phyloP scores from a whole-genome alignment of 2,888 invertebrate genomes.

The Arrhopalites spinosus region DNA sequence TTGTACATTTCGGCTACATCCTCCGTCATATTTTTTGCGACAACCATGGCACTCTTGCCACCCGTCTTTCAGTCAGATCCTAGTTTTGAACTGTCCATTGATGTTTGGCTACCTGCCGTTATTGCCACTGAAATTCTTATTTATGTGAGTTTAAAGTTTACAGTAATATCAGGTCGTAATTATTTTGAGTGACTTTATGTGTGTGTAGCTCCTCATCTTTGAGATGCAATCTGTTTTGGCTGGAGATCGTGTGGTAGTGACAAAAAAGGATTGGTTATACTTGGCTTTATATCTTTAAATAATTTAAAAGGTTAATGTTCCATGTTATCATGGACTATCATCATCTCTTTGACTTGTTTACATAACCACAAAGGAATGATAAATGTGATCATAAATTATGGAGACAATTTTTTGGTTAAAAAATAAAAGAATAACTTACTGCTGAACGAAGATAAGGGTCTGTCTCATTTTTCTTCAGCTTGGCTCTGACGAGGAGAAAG shows the following conservation, averaged over 20 bases:
- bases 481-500: conserved; percentile 59
- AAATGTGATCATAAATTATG: neutral
- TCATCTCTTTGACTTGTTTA: neutral
- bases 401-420: neutral
- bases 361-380: neutral
- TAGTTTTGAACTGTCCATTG: conserved; percentile 19
- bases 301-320: neutral
- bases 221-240: conserved; percentile 27
- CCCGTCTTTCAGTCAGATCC: conserved; percentile 15
- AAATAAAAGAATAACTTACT: conserved; percentile 31
- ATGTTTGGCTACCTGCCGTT: conserved; percentile 34
- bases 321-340: neutral
- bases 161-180: neutral
- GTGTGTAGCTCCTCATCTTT: conserved; percentile 23
- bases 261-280: conserved; percentile 22
- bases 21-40: conserved; percentile 28
- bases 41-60: conserved; percentile 17
- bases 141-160: conserved; percentile 8
- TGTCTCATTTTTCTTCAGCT: conserved; percentile 45
- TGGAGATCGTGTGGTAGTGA: neutral
- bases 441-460: conserved; percentile 50
- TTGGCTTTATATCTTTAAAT: conserved; percentile 23
- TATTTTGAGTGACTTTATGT: neutral
- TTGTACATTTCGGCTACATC: conserved; percentile 28
- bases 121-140: conserved; percentile 28